Base-by-base conservation (phyloP, 2,888 invertebrate genomes). In the Pollenia amentaria region DNA sequence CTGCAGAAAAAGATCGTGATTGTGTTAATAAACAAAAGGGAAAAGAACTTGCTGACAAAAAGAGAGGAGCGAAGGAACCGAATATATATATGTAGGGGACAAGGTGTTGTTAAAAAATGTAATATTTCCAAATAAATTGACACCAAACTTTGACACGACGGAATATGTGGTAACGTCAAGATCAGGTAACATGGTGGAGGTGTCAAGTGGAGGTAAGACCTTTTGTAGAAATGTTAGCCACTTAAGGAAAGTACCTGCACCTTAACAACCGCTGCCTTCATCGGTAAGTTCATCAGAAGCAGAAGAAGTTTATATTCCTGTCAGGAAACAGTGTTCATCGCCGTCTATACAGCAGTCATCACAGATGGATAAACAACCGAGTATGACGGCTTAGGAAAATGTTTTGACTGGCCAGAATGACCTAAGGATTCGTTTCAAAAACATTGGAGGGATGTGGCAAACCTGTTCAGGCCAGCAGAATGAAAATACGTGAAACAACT, bases 21-120 rank as follows among this genome's bases (percentile, higher is more conserved):
- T 77, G 29, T 29, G 51, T 78, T 8, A 40, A 10, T 11, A 84
- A 79, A 60, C 67, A 84, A 72, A 80, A 70, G 88, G 96, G 55
- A 11, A 77, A 83, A 29, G 53, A 65, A 12, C 8, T 18, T 46
- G 51, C 64, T 46, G 57, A 78, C 21, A 72, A 72, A 51, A 55
- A 64, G 51, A 69, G 70, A 62, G 48, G 62, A 10, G 69, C 70
- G n/a, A 77, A 84, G 55, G 55, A 70, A 57, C 4, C 60, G 1
- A 3, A n/a, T n/a, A 76, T 70, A 80, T 80, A 42, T 38, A 42
- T n/a, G 75, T 81, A 18, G 85, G 70, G 9, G 80, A 84, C 46
- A 79, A 79, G 46, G 75, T 84, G 2, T 12, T 79, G 10, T 12
- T 78, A 57, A 78, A 67, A 48, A 84, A 79, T 57, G 51, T 65